These are phyloP conservation scores for Pyrgus malvae DNA, from an alignment of 2,888 invertebrate genomes.

Conservation along the genomic window DNA sequence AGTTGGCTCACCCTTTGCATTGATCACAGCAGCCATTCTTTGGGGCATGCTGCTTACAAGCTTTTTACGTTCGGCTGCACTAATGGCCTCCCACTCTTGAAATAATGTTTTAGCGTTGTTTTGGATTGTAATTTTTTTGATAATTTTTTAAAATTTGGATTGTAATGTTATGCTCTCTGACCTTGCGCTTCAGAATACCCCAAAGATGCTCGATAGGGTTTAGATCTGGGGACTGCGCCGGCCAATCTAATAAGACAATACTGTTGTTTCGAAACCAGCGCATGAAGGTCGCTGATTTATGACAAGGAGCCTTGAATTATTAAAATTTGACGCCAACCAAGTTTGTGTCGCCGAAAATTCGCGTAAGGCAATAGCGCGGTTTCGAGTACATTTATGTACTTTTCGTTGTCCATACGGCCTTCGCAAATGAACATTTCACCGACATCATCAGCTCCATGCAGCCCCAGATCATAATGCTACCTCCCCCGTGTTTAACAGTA, in stretches of 20 bases:
- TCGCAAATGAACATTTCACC: conserved; percentile 16
- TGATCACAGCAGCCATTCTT: conserved; percentile 29
- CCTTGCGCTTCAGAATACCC: conserved; percentile 14
- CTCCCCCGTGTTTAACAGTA: conserved; percentile 19
- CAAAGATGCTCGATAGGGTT: conserved; percentile 22
- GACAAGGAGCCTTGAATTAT: conserved; percentile 19
- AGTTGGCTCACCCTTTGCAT: background rate
- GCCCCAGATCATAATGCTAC: conserved; percentile 23
- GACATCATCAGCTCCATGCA: conserved; percentile 20
- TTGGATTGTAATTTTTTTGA: too few relatives aligned
- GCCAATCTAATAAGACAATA: conserved; percentile 18
- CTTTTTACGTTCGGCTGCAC: background rate
- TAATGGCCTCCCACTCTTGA: conserved; percentile 1
- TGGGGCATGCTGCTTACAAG: conserved; percentile 21
- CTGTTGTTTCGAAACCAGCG: conserved; percentile 13
- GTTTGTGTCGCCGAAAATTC: conserved; percentile 12
- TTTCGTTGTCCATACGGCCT: conserved; percentile 15
- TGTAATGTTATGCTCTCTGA: conserved; percentile 1
- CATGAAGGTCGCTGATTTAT: conserved; percentile 14
- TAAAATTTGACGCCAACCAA: conserved; percentile 7
- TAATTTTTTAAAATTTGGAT: too few relatives aligned
- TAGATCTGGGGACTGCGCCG: conserved; percentile 15
- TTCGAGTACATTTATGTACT: conserved; percentile 21
- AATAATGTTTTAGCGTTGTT: too few relatives aligned
- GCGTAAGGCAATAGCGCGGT: conserved; percentile 7